phyloP scores from a whole-genome alignment of 2,888 invertebrate species.

The Drosophila bunnanda region DNA sequence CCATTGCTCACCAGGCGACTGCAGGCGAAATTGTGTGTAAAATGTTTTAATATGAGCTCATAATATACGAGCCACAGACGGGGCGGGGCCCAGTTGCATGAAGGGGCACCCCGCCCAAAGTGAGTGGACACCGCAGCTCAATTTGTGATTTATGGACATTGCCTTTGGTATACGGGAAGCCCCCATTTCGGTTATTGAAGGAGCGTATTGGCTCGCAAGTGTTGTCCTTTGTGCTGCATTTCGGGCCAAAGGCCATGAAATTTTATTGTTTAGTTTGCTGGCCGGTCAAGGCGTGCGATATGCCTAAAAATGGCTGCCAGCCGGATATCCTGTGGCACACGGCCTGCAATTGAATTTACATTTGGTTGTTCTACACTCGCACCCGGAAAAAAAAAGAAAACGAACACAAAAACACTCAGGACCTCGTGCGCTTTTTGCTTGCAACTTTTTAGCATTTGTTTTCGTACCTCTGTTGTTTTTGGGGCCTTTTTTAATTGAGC shows the following conservation, averaged over 20 bases:
- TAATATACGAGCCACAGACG: constrained; percentile 63
- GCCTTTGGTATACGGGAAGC: constrained; percentile 16
- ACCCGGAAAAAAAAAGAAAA: constrained; percentile 25
- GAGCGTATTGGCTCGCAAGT: constrained; percentile 52
- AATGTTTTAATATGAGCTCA: constrained; percentile 78
- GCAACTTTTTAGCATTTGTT: constrained; percentile 63
- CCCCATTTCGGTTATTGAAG: constrained; percentile 32
- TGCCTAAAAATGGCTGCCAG: constrained; percentile 70
- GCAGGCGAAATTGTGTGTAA: constrained; percentile 77
- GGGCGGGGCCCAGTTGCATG: constrained; percentile 7
- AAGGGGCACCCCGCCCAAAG: constrained; percentile 8
- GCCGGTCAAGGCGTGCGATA: constrained; percentile 70
- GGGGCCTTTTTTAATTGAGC: constrained; percentile 59
- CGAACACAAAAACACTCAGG: constrained; percentile 47
- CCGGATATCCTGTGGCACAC: constrained; percentile 69
- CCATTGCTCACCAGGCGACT: constrained; percentile 46
- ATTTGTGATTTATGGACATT: constrained; percentile 70
- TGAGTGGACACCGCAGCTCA: constrained; percentile 67
- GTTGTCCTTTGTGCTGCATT: constrained; percentile 39
- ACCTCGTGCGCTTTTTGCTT: constrained; percentile 59
- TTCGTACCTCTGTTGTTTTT: constrained; percentile 33
- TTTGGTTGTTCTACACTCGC: constrained; percentile 54
- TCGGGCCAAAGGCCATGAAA: constrained; percentile 49
- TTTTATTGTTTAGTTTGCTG: constrained; percentile 69
- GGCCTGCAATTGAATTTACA: constrained; percentile 75